Evolutionary conservation across 2,888 invertebrate genomes (phyloP), one percentile per base, ranked within the genome.

Genomic region (Tuta absoluta): DNA sequence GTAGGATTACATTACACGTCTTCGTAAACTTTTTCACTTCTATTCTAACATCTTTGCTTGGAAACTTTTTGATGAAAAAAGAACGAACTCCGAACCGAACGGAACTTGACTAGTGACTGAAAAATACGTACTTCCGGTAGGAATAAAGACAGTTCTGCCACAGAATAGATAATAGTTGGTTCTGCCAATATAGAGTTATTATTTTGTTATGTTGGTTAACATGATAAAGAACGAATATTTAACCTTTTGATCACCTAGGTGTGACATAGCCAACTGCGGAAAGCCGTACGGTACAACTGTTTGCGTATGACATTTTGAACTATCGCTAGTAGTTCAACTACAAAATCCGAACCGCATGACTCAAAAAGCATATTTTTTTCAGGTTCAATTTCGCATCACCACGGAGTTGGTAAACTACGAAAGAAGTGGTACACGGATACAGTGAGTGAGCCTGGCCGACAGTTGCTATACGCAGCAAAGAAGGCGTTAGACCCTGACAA

Each of bases 341-440:
- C 17, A 7, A n/a, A 45, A 8, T 45, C 7, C n/a, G 8, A 45
- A 17, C n/a, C 11, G 45, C 45, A 3, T 17, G 17, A 4, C 11
- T 45, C 5, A 45, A 45, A 17, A 41, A 41, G 14, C 14, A 12
- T 14, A 12, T 14, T 41, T 12, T 41, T 45, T 45, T 45, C 80
- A 92, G 94, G 94, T 21, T 98, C 98, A 70, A 93, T 99, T 72
- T 98, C 98, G 0, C 99, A 99, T 87, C 99, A 99, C 85, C 99
- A 99, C 82, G 99, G 99, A 0, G 95, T 99, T 14, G 99, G 99
- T 0, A 99, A 99, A 86, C 92, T 96, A 65, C 93, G 99, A 19
- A 95, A 95, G 72, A 94, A 94, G 75, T 99, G 98, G 96, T 96
- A 99, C 82, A 91, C 94, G 5, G 91, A 93, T 63, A 96, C 98